Evolutionary conservation across 1,140 invertebrate genomes (phyloP).

Genomic region (Ceratina australensis): DNA sequence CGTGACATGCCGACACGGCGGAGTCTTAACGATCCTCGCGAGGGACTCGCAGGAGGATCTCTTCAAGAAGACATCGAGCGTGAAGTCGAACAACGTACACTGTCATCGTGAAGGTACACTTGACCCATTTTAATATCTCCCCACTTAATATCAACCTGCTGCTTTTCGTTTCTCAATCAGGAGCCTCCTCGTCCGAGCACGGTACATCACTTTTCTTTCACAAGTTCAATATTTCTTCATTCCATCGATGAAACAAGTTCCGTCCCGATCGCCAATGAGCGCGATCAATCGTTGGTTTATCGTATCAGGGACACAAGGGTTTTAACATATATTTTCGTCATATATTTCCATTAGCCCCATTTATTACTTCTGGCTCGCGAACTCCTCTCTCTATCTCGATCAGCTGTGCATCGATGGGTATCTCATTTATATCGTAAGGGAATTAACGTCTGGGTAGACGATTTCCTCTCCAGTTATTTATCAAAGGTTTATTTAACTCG

Average conservation of each 20-base stretch:
- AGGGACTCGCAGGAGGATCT: constrained; percentile 24
- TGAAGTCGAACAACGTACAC: constrained; percentile 43
- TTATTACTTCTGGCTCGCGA: background rate
- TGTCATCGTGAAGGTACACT: constrained; percentile 54
- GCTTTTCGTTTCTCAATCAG: constrained; percentile 49
- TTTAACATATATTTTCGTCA: background rate
- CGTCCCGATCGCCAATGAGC: too few species aligned
- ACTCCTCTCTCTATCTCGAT: too few species aligned
- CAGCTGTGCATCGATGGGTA: background rate
- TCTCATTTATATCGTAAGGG: background rate
- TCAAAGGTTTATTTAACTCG: constrained; percentile 17
- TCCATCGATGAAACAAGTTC: background rate
- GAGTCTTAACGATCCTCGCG: background rate
- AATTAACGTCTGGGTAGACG: background rate
- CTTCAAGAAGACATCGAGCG: constrained; percentile 22
- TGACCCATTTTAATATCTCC: constrained; percentile 60
- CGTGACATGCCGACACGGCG: background rate
- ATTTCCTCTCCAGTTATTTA: background rate
- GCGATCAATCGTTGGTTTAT: too few species aligned
- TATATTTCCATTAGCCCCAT: background rate
- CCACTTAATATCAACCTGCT: constrained; percentile 57
- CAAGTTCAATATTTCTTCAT: background rate
- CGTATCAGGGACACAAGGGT: too few species aligned
- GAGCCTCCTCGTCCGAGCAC: constrained; percentile 22
- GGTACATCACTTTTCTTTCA: background rate